Conservation (phyloP, 2,888 invertebrate genomes). For the Antheraea assamensis region DNA sequence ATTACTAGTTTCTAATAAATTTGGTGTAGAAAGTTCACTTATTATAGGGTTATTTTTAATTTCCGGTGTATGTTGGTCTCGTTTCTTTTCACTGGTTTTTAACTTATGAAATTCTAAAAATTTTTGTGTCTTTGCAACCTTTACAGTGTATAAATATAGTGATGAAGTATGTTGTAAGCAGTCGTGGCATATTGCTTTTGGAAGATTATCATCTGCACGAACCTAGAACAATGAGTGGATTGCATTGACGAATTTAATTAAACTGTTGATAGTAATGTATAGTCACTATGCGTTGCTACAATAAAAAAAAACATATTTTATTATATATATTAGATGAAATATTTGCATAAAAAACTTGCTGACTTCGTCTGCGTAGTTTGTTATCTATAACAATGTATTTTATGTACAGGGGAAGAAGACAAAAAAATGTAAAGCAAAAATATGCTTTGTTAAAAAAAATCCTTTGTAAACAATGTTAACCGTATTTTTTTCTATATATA, state of each 20-base stretch:
- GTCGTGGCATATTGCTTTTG: constrained; percentile 78
- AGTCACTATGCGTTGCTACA: too few relatives aligned
- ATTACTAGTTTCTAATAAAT: constrained; percentile 34
- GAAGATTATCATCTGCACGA: constrained; percentile 67
- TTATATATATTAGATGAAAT: too few relatives aligned
- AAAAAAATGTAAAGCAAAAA: too few relatives aligned
- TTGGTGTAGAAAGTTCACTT: constrained; percentile 47
- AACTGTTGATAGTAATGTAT: neutral
- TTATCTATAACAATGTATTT: too few relatives aligned
- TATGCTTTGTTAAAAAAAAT: too few relatives aligned
- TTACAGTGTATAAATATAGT: constrained; percentile 66
- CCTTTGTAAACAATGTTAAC: too few relatives aligned
- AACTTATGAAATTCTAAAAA: constrained; percentile 69
- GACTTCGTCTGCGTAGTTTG: too few relatives aligned
- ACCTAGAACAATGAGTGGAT: constrained; percentile 46
- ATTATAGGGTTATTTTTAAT: constrained; percentile 50
- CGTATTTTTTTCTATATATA: too few relatives aligned
- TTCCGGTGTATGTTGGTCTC: constrained; percentile 34
- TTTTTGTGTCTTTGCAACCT: constrained; percentile 76
- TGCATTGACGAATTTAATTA: neutral
- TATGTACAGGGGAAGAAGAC: too few relatives aligned
- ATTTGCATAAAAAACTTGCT: too few relatives aligned
- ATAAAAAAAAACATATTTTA: too few relatives aligned
- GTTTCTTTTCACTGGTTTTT: constrained; percentile 56
- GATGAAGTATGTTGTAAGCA: constrained; percentile 71